Percentiles rank a stretch among this genome's conserved stretches.
Evolutionary conservation across 1,140 invertebrate genomes (phyloP).

Genomic region (Telenomus remus): DNA sequence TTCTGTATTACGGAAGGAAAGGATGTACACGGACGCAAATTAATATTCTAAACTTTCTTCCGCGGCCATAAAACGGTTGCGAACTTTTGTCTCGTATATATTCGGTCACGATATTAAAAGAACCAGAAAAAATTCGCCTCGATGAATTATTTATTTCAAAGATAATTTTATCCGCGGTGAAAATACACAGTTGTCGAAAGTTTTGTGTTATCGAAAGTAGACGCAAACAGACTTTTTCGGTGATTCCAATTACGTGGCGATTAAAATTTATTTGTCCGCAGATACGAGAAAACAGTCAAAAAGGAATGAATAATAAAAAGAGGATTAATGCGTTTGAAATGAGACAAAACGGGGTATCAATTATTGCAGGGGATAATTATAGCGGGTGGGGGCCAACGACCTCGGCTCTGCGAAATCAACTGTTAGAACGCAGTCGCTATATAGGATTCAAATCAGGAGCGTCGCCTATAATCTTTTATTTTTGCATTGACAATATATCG

Average conservation of each 20-base stretch:
- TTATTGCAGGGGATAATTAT: conserved; percentile 63
- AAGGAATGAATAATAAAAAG: too few relatives aligned
- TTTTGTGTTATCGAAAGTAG: too few relatives aligned
- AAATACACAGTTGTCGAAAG: not conserved
- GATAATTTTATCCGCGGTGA: not conserved
- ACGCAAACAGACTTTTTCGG: too few relatives aligned
- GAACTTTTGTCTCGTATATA: conserved; percentile 31
- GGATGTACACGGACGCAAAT: conserved; percentile 13
- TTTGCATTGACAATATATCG: too few relatives aligned
- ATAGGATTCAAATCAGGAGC: conserved; percentile 58
- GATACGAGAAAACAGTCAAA: too few relatives aligned
- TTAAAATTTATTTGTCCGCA: too few relatives aligned
- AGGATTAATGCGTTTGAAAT: conserved; percentile 20
- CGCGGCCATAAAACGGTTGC: conserved; percentile 23
- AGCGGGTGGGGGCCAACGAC: conserved; percentile 48
- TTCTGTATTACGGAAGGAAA: conserved; percentile 17
- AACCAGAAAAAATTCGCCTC: too few relatives aligned
- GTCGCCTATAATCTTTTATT: conserved; percentile 59
- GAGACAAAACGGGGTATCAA: conserved; percentile 63
- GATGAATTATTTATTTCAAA: not conserved
- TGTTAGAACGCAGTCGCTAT: conserved; percentile 58
- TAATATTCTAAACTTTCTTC: conserved; percentile 45
- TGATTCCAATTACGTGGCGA: too few relatives aligned
- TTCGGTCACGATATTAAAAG: conserved; percentile 13
- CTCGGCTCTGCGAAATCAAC: conserved; percentile 63